Percentiles rank a stretch among this genome's conserved stretches.
These are phyloP conservation scores for Saturnia japonica DNA, from an alignment of 2,888 invertebrate genomes.

Conservation along the genomic window DNA sequence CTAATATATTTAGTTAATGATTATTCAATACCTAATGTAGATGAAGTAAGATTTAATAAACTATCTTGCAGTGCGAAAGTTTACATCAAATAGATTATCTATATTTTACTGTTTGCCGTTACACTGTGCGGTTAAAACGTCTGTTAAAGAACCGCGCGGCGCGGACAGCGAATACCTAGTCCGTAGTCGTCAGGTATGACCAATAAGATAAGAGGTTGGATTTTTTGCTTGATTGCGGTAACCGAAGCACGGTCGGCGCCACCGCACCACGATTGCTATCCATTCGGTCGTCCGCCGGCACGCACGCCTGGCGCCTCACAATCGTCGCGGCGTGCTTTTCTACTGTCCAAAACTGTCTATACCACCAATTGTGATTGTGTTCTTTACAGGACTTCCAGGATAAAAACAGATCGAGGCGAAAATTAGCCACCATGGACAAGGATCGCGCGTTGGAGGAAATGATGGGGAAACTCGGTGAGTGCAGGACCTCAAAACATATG, in stretches of 20 bases:
- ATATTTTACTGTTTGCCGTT: neutral
- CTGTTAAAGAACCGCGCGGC: neutral
- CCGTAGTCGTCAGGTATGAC: slow-evolving; percentile 40
- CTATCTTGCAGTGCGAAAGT: no score
- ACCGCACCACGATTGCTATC: slow-evolving; percentile 53
- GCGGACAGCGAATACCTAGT: slow-evolving; percentile 12
- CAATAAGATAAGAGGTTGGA: slow-evolving; percentile 68
- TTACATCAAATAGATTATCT: neutral
- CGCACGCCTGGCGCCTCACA: slow-evolving; percentile 61
- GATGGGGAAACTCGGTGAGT: slow-evolving; percentile 85
- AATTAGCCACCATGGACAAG: slow-evolving; percentile 78
- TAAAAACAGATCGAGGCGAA: slow-evolving; percentile 33
- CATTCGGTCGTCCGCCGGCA: slow-evolving; percentile 75
- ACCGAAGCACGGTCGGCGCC: slow-evolving; percentile 57
- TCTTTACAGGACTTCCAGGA: slow-evolving; percentile 52
- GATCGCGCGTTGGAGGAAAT: slow-evolving; percentile 84
- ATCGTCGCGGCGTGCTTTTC: slow-evolving; percentile 47
- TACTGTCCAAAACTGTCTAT: slow-evolving; percentile 30
- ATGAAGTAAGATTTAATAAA: no score
- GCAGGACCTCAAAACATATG: slow-evolving; percentile 49
- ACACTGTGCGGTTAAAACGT: slow-evolving; percentile 5
- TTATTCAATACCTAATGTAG: no score
- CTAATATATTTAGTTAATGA: no score
- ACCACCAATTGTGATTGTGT: slow-evolving; percentile 71
- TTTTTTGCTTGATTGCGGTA: slow-evolving; percentile 71